A percentile compares a stretch with the other conserved stretches of the same genome.
Evolutionary conservation across 2,888 invertebrate species (phyloP).

Genomic region (Petrolisthes cinctipes): DNA sequence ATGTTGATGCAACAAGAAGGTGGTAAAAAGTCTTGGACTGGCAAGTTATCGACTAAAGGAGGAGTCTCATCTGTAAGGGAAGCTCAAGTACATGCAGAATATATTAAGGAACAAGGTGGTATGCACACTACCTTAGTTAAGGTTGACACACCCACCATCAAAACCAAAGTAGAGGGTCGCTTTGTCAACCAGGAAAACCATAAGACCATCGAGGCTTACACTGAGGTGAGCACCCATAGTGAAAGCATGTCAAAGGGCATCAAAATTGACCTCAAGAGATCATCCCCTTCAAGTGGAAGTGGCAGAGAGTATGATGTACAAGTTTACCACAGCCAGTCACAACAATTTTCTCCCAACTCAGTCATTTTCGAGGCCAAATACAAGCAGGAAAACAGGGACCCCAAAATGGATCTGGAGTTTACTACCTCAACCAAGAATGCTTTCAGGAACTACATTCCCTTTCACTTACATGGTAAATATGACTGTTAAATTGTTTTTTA

Average conservation of each 20-base stretch:
- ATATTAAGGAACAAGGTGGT: neutral
- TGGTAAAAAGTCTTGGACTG: neutral
- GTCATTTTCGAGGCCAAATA: conserved; percentile 11
- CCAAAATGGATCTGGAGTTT: conserved; percentile 11
- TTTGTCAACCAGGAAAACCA: neutral
- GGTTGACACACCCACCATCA: neutral
- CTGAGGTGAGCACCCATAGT: neutral
- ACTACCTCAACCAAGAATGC: neutral
- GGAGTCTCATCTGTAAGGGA: conserved; percentile 16
- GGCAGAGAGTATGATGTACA: conserved; percentile 20
- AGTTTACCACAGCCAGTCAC: neutral
- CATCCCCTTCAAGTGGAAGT: neutral
- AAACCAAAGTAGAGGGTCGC: neutral
- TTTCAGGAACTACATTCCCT: conserved; percentile 14
- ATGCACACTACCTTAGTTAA: neutral
- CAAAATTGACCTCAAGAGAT: conserved; percentile 22
- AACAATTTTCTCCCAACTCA: conserved; percentile 11
- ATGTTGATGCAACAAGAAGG: neutral
- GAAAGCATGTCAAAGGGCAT: neutral
- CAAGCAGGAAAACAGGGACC: neutral
- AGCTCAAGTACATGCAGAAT: neutral
- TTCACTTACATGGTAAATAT: neutral
- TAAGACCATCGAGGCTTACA: conserved; percentile 1
- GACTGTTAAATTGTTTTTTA: too few species aligned
- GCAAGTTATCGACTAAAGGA: neutral